phyloP scores from a whole-genome alignment of 2,113 vertebrate species.

The Grammomys surdaster region DNA sequence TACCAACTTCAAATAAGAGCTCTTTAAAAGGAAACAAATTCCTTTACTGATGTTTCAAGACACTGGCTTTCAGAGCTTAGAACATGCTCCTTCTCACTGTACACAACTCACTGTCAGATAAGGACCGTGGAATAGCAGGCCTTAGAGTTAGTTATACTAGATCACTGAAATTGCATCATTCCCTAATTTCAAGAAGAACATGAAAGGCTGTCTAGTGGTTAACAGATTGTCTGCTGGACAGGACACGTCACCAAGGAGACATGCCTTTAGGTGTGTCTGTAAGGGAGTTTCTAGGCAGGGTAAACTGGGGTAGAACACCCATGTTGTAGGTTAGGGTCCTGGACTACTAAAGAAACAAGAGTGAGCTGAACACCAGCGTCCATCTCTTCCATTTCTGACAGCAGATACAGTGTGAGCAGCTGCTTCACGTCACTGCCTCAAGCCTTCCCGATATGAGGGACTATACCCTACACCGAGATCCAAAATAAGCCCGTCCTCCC shows the following conservation, averaged over 20 bases:
- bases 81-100: background rate
- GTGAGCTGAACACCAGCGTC: background rate
- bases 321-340: background rate
- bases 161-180: background rate
- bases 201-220: background rate
- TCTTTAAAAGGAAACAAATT: background rate
- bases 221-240: background rate
- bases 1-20: slow-evolving; percentile 16
- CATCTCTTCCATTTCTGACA: background rate
- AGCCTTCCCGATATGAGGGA: too few species aligned
- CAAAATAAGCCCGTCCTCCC: background rate
- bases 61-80: background rate
- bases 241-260: background rate
- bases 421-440: too few species aligned
- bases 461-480: background rate
- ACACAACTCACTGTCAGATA: background rate
- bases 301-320: too few species aligned
- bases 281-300: background rate
- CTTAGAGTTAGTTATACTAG: background rate
- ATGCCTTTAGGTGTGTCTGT: background rate
- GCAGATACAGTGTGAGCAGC: background rate
- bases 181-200: slow-evolving; percentile 14
- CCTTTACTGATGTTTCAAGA: slow-evolving; percentile 3
- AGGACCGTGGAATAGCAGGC: background rate
- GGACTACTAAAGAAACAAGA: background rate